Percentiles rank a stretch among this genome's conserved stretches.
These are phyloP conservation scores for Carettochelys insculpta DNA, from an alignment of 2,113 vertebrate genomes.

Conservation along the genomic window DNA sequence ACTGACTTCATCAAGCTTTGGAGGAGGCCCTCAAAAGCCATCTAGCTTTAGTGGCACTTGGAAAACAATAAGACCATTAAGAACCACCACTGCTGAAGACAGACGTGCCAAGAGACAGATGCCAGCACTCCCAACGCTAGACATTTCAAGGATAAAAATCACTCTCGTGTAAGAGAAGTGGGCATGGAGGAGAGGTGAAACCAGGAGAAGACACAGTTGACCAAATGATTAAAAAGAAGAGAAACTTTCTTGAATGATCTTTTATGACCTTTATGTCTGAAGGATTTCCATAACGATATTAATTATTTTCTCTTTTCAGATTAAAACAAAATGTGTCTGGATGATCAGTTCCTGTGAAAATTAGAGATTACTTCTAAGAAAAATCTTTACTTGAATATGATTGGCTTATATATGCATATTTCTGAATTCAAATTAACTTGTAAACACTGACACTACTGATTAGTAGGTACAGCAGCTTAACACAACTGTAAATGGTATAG, in stretches of 20 bases:
- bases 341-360: not conserved
- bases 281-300: not conserved
- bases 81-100: not conserved
- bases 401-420: not conserved
- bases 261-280: not conserved
- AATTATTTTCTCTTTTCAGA: not conserved
- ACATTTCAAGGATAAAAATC: not conserved
- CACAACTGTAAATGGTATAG: rapidly evolving
- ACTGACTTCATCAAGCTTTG: not conserved
- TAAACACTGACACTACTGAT: not conserved
- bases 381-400: not conserved
- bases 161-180: not conserved
- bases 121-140: rapidly evolving
- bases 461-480: not conserved
- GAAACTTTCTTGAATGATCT: not conserved
- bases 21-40: not conserved
- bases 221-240: not conserved
- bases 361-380: not conserved
- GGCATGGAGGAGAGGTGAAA: not conserved
- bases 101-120: not conserved
- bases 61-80: not conserved
- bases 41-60: not conserved
- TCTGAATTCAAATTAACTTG: not conserved
- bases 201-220: not conserved
- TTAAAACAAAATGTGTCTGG: not conserved